Evolutionary conservation across 2,888 invertebrate species (phyloP), one percentile per base, ranked within the genome.

Genomic region (Yponomeuta sedellus): DNA sequence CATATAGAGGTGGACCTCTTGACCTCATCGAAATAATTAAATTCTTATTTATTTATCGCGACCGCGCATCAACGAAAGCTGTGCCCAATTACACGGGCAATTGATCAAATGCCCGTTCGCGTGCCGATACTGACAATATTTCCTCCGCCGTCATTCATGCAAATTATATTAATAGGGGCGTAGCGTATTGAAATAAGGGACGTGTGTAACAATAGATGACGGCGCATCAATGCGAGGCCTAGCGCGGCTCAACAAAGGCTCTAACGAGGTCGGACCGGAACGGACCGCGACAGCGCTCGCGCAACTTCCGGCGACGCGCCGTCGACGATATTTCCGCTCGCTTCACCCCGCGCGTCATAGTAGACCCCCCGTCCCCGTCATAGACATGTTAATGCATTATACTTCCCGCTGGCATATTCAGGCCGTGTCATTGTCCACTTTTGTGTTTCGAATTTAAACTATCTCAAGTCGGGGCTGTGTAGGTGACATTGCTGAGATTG

Each of bases 201-300:
- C 44, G 44, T 52, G 44, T 52, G 44, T 52, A 52, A 52, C 44
- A 52, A 52, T 52, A 52, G 44, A 52, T 11, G 61, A 25, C 34
- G 28, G 25, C 28, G 40, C 61, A 12, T 61, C 61, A 63, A 63
- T 63, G 44, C 19, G 63, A 44, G 44, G 63, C 44, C 63, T 44
- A 40, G 63, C 44, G 44, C 62, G 79, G 77, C 78, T 1, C 5
- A 1, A 66, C 66, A 67, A 67, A 65, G 40, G 64, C 64, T 12
- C 75, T 84, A 86, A 86, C 83, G 83, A 86, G 84, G 81, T 69
- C 82, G 74, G 75, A 75, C 81, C 85, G 87, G 87, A 87, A 78
- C 72, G 75, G 79, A 34, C 34, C 75, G 22, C 76, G 77, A n/a
- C 75, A 77, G 77, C 79, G 76, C 71, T 61, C 64, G 64, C 67